These are phyloP conservation scores for Zoanthus gigantus DNA, from an alignment of 92 coral and sea anemone species.

Conservation along the genomic window DNA sequence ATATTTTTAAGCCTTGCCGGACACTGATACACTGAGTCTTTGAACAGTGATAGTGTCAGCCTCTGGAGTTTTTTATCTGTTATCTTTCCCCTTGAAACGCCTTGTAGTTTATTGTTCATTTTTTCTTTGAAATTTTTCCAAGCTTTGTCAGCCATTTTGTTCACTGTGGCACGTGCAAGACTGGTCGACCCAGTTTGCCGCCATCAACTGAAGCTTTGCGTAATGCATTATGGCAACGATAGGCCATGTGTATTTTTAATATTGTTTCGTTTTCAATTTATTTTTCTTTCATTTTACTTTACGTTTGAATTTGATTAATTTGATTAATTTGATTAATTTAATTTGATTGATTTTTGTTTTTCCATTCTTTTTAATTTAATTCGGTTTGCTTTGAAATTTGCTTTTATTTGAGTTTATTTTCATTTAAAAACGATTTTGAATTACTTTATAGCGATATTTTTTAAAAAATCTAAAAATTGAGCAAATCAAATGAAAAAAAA, in stretches of 20 bases:
- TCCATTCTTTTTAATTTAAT: neutral
- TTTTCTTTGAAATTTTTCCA: conserved; percentile 15
- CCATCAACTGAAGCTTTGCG: conserved; percentile 14
- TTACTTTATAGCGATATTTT: neutral
- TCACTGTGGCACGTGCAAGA: conserved; percentile 8
- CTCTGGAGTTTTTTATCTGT: neutral
- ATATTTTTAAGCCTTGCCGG: conserved; percentile 5
- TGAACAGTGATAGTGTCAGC: neutral
- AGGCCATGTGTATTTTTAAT: conserved; percentile 19
- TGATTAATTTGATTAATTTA: too few species aligned
- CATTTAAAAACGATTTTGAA: neutral
- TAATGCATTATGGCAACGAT: conserved; percentile 28
- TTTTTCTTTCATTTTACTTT: conserved; percentile 6
- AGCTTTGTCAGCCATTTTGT: conserved; percentile 23
- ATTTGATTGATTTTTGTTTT: neutral
- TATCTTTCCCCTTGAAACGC: conserved; percentile 4
- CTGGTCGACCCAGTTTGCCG: conserved; percentile 15
- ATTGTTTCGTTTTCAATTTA: conserved; percentile 16
- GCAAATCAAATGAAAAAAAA: too few species aligned
- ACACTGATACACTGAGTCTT: conserved; percentile 9
- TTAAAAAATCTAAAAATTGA: too few species aligned
- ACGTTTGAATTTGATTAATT: neutral
- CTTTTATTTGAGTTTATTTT: conserved; percentile 16
- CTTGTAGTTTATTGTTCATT: conserved; percentile 1
- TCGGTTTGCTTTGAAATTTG: neutral